Conservation (phyloP, 2,113 vertebrate genomes). For the Xyliphius kryptos region DNA sequence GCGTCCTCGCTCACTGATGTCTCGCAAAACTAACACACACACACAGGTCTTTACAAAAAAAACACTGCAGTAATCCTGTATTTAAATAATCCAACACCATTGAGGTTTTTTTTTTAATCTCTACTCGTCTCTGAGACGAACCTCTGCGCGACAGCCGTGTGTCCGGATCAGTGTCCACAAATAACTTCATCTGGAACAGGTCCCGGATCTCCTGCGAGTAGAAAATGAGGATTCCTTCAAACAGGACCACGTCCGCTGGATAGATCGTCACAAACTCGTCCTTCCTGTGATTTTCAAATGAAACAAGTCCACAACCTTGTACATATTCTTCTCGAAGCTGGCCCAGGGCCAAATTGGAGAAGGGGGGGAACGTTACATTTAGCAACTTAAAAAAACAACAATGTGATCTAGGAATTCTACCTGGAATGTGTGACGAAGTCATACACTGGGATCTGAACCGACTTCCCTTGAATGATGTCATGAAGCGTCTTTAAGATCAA, state of each 20-base stretch:
- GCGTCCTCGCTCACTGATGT: constrained; percentile 85
- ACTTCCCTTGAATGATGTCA: constrained; percentile 82
- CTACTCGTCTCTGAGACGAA: too few relatives aligned
- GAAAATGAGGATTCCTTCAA: constrained; percentile 95
- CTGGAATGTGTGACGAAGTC: constrained; percentile 95
- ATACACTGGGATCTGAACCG: constrained; percentile 91
- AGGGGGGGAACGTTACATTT: too few relatives aligned
- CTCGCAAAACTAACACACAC: constrained; percentile 74
- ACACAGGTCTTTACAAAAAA: neutral
- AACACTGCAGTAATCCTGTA: too few relatives aligned
- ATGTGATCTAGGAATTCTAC: constrained; percentile 55
- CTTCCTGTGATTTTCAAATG: too few relatives aligned
- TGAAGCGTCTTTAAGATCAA: constrained; percentile 84
- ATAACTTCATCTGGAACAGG: constrained; percentile 97
- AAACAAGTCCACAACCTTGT: too few relatives aligned
- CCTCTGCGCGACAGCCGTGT: constrained; percentile 93
- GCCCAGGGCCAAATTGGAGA: too few relatives aligned
- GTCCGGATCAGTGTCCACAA: constrained; percentile 92
- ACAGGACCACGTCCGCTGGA: constrained; percentile 91
- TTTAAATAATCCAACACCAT: too few relatives aligned
- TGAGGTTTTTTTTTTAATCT: too few relatives aligned
- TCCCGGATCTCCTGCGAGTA: constrained; percentile 93
- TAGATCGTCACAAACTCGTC: constrained; percentile 89
- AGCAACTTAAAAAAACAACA: neutral
- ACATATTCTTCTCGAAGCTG: too few relatives aligned